A percentile compares a stretch with the other conserved stretches of the same genome.
phyloP scores from a whole-genome alignment of 2,797 vertebrate species.

The Cryptoprocta ferox region DNA sequence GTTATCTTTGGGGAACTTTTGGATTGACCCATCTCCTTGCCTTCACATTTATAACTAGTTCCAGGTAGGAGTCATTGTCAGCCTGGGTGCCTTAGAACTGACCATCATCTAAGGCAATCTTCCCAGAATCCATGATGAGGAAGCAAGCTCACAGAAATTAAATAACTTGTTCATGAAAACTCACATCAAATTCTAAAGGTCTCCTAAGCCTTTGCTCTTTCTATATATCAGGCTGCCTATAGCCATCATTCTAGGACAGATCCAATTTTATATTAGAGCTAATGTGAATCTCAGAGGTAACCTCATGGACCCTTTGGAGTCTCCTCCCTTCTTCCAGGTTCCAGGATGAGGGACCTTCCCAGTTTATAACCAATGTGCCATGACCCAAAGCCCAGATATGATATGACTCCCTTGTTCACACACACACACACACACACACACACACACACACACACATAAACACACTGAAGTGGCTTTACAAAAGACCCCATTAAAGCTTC shows the following conservation, averaged over 20 bases:
- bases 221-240: neutral
- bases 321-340: neutral
- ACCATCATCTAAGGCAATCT: neutral
- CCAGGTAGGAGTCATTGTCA: neutral
- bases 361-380: neutral
- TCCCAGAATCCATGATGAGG: neutral
- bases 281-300: neutral
- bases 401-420: neutral
- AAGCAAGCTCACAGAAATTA: neutral
- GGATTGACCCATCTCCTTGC: neutral
- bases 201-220: constrained; percentile 1
- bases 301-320: neutral
- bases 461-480: neutral
- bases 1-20: neutral
- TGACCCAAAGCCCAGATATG: neutral
- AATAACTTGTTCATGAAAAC: neutral
- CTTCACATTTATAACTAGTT: neutral
- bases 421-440: neutral
- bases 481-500: neutral
- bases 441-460: neutral
- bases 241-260: neutral
- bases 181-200: neutral
- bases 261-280: neutral
- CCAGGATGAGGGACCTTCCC: neutral
- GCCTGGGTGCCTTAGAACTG: neutral